phyloP scores from a whole-genome alignment of 2,888 invertebrate genomes.

The Tanypteryx hageni region DNA sequence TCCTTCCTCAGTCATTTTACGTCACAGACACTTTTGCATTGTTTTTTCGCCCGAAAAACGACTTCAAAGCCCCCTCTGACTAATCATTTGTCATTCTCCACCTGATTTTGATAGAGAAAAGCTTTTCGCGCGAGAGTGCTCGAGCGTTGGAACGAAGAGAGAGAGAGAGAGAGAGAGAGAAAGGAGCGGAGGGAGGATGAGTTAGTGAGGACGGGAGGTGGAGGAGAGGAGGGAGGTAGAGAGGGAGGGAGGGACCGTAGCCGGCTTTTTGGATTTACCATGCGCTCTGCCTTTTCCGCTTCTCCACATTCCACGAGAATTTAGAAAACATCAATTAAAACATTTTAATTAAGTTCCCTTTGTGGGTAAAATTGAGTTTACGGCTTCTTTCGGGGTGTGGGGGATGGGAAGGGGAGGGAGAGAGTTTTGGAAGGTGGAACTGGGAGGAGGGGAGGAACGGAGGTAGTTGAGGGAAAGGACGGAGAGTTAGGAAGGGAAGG shows the following conservation, averaged over 20 bases:
- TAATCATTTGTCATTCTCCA: background rate
- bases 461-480: background rate
- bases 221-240: background rate
- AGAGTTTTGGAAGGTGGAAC: background rate
- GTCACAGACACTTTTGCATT: background rate
- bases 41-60: background rate
- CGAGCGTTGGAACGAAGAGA: background rate
- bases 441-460: too few relatives aligned
- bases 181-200: background rate
- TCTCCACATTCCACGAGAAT: slow-evolving; percentile 2
- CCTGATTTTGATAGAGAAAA: slow-evolving; percentile 12
- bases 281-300: background rate
- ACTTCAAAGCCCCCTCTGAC: background rate
- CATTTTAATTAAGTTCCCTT: slow-evolving; percentile 63
- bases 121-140: background rate
- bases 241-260: background rate
- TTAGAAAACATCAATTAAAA: slow-evolving; percentile 58
- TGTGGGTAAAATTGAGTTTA: slow-evolving; percentile 53
- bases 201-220: background rate
- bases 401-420: background rate
- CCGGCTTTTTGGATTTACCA: slow-evolving; percentile 33
- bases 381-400: background rate
- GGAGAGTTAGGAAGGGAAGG: background rate
- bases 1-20: background rate
- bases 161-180: background rate